A percentile compares a stretch with the other conserved stretches of the same genome.
These are phyloP conservation scores for Drosophila melanosoma DNA, from an alignment of 2,888 invertebrate genomes.

Conservation along the genomic window DNA sequence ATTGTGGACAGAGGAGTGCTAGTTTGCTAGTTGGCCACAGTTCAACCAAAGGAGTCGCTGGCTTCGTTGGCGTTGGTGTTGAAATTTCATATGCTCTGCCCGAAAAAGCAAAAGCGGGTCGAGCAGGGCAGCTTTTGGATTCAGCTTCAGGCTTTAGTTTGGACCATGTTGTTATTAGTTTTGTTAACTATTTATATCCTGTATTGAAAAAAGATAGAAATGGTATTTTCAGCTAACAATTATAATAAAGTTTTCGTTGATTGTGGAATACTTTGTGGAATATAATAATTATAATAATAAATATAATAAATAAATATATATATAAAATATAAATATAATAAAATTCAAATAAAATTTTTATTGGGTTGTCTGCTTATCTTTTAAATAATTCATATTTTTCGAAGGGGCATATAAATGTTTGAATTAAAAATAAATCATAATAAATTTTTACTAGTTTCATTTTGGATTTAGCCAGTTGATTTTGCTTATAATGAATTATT, in stretches of 20 bases:
- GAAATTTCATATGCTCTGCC: conserved; percentile 59
- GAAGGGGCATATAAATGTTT: background rate
- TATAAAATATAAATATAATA: background rate
- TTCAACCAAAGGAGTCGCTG: conserved; percentile 45
- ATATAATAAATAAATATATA: too few relatives aligned
- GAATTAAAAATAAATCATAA: background rate
- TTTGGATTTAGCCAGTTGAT: background rate
- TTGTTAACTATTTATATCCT: conserved; percentile 43
- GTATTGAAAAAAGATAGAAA: fast-evolving
- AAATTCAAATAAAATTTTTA: background rate
- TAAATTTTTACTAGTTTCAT: background rate
- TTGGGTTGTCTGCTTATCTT: background rate
- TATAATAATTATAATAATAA: background rate
- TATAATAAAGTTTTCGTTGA: background rate
- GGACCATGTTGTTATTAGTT: conserved; percentile 60
- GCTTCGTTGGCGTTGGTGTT: conserved; percentile 36
- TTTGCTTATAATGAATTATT: background rate
- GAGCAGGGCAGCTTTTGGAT: conserved; percentile 17
- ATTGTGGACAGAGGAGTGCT: background rate
- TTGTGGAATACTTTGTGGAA: background rate
- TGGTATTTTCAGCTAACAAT: background rate
- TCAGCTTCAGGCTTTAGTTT: conserved; percentile 14
- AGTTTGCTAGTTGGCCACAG: background rate
- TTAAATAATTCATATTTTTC: background rate
- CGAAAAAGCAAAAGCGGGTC: conserved; percentile 12